These are phyloP conservation scores for Apis mellifera DNA, from an alignment of 1,140 invertebrate genomes.

Conservation along the genomic window DNA sequence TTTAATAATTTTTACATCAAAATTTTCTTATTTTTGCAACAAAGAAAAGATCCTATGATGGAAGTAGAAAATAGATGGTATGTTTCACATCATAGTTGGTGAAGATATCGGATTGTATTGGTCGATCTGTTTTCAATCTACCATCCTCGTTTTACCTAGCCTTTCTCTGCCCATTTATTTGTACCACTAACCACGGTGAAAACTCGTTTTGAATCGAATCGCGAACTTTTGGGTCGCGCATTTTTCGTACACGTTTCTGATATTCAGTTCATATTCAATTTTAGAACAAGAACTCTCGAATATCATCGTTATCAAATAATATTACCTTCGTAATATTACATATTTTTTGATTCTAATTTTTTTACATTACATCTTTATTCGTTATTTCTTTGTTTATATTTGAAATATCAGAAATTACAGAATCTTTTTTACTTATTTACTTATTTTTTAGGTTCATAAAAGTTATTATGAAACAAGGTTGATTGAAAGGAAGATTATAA, in stretches of 20 bases:
- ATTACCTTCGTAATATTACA: neutral
- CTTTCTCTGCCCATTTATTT: neutral
- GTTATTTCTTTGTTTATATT: neutral
- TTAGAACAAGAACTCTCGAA: neutral
- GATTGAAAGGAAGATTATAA: neutral
- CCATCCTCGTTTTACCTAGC: neutral
- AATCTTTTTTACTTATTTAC: no score
- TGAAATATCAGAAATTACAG: no score
- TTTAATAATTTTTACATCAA: no score
- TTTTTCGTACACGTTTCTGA: slow-evolving; percentile 12
- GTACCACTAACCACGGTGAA: neutral
- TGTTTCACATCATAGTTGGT: neutral
- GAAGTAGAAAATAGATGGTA: neutral
- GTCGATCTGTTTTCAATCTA: slow-evolving; percentile 10
- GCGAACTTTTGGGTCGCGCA: slow-evolving; percentile 13
- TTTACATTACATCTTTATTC: no score
- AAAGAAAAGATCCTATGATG: neutral
- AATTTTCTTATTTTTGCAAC: no score
- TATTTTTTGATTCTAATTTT: neutral
- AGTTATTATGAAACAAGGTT: neutral
- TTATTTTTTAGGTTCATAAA: no score
- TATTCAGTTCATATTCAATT: neutral
- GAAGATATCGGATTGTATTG: neutral
- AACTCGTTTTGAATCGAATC: slow-evolving; percentile 27
- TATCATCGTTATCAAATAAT: neutral